These are phyloP conservation scores for Mystacornis crossleyi DNA, from an alignment of 2,113 vertebrate species.

Conservation along the genomic window DNA sequence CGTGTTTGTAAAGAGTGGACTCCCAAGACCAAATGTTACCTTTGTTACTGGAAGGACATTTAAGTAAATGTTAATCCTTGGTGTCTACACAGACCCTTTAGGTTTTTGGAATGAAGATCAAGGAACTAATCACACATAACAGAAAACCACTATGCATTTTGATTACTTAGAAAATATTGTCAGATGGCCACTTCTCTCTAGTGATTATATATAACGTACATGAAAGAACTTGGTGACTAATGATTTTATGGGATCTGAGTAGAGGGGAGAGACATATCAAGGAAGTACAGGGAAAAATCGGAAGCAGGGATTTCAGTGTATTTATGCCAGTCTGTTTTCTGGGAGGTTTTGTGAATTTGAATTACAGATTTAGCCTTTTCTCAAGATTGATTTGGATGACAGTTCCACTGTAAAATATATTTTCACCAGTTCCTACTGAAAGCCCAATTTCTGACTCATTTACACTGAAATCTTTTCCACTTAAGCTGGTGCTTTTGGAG, in stretches of 20 bases:
- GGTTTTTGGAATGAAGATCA: neutral
- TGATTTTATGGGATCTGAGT: neutral
- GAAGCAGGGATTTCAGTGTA: neutral
- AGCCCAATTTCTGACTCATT: slow-evolving; percentile 24
- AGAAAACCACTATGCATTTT: neutral
- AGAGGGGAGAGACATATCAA: neutral
- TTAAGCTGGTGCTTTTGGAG: neutral
- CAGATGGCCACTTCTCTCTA: neutral
- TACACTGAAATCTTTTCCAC: slow-evolving; percentile 19
- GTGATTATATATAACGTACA: neutral
- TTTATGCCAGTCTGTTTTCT: neutral
- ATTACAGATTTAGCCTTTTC: neutral
- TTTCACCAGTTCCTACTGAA: slow-evolving; percentile 18
- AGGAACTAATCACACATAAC: neutral
- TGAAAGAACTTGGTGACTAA: neutral
- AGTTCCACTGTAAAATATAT: neutral
- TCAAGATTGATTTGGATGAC: neutral
- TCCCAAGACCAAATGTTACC: neutral
- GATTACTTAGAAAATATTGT: neutral
- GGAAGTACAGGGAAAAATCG: neutral
- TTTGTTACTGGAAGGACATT: neutral
- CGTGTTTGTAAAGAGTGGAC: neutral
- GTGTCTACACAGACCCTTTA: neutral
- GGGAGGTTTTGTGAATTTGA: neutral
- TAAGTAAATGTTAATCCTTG: neutral